Evolutionary conservation across 2,113 vertebrate species (phyloP).

Genomic region (Laticauda laticaudata): DNA sequence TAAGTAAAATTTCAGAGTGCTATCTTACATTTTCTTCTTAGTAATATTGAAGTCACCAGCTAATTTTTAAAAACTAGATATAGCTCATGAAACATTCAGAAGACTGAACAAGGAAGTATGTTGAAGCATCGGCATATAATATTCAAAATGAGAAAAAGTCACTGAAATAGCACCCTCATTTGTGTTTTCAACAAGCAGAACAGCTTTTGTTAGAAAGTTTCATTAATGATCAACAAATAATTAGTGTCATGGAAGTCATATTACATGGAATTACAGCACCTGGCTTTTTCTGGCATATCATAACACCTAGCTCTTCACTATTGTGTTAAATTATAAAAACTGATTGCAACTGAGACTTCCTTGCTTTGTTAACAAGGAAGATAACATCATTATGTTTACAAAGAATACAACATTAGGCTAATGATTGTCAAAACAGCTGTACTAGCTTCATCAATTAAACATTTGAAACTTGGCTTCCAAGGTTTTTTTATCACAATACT

Average conservation of each 20-base stretch:
- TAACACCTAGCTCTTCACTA: background rate
- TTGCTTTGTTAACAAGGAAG: background rate
- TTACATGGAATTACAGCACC: background rate
- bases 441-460: background rate
- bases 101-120: background rate
- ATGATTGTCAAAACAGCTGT: background rate
- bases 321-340: background rate
- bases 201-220: background rate
- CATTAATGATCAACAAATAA: background rate
- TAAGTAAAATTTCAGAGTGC: background rate
- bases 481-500: background rate
- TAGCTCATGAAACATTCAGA: background rate
- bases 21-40: background rate
- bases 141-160: background rate
- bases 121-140: background rate
- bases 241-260: background rate
- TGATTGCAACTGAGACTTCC: background rate
- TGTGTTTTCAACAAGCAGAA: too few species aligned
- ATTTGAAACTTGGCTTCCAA: background rate
- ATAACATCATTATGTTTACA: background rate
- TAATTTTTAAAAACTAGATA: background rate
- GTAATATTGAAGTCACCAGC: background rate
- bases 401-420: background rate
- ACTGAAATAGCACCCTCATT: background rate
- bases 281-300: background rate